Base-by-base conservation (phyloP, 2,797 vertebrate genomes). In the Chromobotia macracanthus region DNA sequence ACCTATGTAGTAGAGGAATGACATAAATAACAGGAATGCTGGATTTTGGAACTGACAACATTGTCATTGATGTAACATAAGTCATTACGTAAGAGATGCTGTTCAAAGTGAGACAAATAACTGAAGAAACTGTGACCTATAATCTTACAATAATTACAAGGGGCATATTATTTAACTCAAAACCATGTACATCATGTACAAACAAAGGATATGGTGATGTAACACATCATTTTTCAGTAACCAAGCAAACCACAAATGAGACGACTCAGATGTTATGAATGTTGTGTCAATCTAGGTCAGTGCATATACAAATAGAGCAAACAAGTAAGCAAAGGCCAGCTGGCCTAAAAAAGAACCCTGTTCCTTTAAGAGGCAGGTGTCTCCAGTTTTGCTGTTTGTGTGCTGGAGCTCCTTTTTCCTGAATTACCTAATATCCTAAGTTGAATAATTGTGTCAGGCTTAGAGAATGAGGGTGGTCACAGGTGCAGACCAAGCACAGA, bases 401-500 rank as follows among this genome's bases (percentile, higher is more conserved):
- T 81, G 72, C 87, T 19, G 80, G 85, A 90, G 88, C 89, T 94
- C 92, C 85, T 89, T 94, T 38, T 92, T 94, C 94, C 55, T 79
- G 94, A 92, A 94, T 95, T 92, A 97, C 93, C 95, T 96, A 95
- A 96, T 94, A 91, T 94, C 91, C 93, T 95, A 93, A 94, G 93
- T 82, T 89, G 90, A 93, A 92, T 89, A 90, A 92, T 93, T 93
- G 94, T 93, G 93, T 96, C 94, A 96, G 92, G 92, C 92, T 87
- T 84, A 83, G 89, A 77, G 87, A 94, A 95, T 94, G 94, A 94
- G 88, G 93, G 93, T 92, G 90, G 92, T 91, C 92, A 89, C 94
- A 96, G 95, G 95, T 96, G 95, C 92, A 91, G 89, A 88, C 88
- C 90, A 87, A 91, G 90, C 88, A 89, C 89, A 88, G 91, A 51